phyloP scores from a whole-genome alignment of 2,888 invertebrate genomes.

The Brachyptera risi region DNA sequence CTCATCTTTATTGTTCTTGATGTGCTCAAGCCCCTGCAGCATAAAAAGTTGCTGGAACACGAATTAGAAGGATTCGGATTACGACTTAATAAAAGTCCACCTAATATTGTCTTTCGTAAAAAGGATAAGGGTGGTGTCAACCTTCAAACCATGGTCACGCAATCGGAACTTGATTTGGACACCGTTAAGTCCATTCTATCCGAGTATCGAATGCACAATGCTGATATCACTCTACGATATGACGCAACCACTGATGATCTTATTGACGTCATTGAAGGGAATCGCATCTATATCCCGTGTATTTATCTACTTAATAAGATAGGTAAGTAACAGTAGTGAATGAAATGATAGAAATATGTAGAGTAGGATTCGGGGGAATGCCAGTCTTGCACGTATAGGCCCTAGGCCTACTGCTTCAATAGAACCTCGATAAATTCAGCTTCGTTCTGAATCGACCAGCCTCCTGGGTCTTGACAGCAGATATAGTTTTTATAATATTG shows the following conservation, averaged over 20 bases:
- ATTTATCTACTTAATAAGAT: constrained; percentile 99
- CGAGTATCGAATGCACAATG: constrained; percentile 98
- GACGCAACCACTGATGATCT: constrained; percentile 97
- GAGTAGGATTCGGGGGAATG: too few relatives aligned
- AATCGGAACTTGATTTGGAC: constrained; percentile 91
- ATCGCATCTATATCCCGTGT: constrained; percentile 96
- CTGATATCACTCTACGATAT: constrained; percentile 90
- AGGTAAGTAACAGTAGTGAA: constrained; percentile 52
- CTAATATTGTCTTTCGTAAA: constrained; percentile 91
- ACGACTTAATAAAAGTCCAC: constrained; percentile 91
- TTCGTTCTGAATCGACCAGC: too few relatives aligned
- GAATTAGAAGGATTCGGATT: constrained; percentile 99
- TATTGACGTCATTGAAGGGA: constrained; percentile 98
- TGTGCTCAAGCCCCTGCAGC: constrained; percentile 93
- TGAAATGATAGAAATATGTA: too few relatives aligned
- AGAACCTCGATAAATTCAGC: too few relatives aligned
- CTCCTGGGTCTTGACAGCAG: too few relatives aligned
- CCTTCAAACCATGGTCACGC: constrained; percentile 84
- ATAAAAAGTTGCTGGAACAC: constrained; percentile 93
- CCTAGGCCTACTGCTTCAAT: too few relatives aligned
- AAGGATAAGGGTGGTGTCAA: constrained; percentile 99
- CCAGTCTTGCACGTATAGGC: too few relatives aligned
- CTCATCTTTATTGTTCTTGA: constrained; percentile 97
- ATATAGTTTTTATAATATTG: too few relatives aligned
- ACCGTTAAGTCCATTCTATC: constrained; percentile 93